A percentile compares a stretch with the other conserved stretches of the same genome.
Evolutionary conservation across 2,113 vertebrate genomes (phyloP).

Genomic region (Grallaria varia): DNA sequence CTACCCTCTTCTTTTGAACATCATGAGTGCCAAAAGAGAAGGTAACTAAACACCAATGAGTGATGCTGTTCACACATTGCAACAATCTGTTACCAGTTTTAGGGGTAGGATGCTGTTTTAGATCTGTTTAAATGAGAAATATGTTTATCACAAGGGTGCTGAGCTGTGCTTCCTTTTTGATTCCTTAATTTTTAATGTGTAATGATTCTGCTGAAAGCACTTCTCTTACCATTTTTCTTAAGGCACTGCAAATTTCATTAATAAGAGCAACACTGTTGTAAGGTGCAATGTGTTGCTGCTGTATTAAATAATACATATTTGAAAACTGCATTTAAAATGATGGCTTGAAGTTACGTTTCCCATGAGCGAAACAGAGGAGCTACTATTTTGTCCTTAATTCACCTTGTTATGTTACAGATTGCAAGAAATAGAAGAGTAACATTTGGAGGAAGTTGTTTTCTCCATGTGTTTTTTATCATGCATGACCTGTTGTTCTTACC

Average conservation of each 20-base stretch:
- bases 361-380: not conserved
- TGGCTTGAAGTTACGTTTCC: slow-evolving; percentile 18
- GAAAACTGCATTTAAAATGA: slow-evolving; percentile 45
- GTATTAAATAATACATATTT: slow-evolving; percentile 56
- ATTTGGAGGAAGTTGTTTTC: not conserved
- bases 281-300: not conserved
- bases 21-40: not conserved
- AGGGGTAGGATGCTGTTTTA: not conserved
- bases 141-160: slow-evolving; percentile 48
- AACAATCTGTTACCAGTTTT: slow-evolving; percentile 6
- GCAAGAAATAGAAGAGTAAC: not conserved
- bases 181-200: slow-evolving; percentile 51
- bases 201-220: slow-evolving; percentile 31
- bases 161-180: slow-evolving; percentile 39
- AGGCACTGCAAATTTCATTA: slow-evolving; percentile 3
- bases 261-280: not conserved
- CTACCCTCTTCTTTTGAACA: not conserved
- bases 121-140: slow-evolving; percentile 48
- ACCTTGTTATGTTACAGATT: not conserved
- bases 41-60: not conserved
- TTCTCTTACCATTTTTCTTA: slow-evolving; percentile 19
- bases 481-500: not conserved
- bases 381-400: slow-evolving; percentile 1
- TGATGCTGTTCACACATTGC: slow-evolving; percentile 4
- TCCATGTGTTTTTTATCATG: not conserved